Evolutionary conservation across 2,113 vertebrate genomes (phyloP), one percentile per base, ranked within the genome.

Genomic region (Heliornis fulica): DNA sequence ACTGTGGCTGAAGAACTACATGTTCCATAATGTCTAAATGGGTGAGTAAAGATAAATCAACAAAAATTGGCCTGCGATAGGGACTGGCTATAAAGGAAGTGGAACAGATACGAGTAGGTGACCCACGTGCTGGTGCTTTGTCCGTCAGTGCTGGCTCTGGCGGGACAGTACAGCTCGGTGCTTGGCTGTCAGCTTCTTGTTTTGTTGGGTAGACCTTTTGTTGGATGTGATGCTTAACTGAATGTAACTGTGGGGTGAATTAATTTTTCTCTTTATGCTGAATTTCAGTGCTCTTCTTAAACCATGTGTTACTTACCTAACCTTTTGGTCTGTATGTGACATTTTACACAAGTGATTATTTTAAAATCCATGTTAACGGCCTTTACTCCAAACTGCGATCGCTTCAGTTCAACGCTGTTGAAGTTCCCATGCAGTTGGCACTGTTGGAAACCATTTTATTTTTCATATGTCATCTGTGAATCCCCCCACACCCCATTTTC

Each of bases 281-380:
- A 88, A 92, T 82, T 59, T 80, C 64, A 36, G 50, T 46, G 36
- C 76, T 84, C 40, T 60, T 61, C 66, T 81, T 63, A 43, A 38
- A 57, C n/a, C 6, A n/a, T 18, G 41, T 59, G 17, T 75, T 92
- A 84, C 72, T 90, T 84, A 92, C 90, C 92, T 90, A 19, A 82
- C 40, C 76, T 78, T 63, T 22, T 78, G 90, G 86, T 76, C 83
- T 82, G 40, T 34, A 7, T 43, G 88, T 75, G 88, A n/a, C 85
- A 36, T 87, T n/a, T 87, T 63, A 91, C 57, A n/a, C 4, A 53
- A 71, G 9, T 78, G 79, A 69, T 94, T 94, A 2, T 71, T 96
- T 93, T 90, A 26, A 64, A 91, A 75, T 92, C 76, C 85, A 69
- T 89, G 57, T 83, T 53, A 84, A 93, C 72, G 96, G 95, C 88